Base-by-base conservation (phyloP, 2,888 invertebrate species). In the Caradrina clavipalpis region DNA sequence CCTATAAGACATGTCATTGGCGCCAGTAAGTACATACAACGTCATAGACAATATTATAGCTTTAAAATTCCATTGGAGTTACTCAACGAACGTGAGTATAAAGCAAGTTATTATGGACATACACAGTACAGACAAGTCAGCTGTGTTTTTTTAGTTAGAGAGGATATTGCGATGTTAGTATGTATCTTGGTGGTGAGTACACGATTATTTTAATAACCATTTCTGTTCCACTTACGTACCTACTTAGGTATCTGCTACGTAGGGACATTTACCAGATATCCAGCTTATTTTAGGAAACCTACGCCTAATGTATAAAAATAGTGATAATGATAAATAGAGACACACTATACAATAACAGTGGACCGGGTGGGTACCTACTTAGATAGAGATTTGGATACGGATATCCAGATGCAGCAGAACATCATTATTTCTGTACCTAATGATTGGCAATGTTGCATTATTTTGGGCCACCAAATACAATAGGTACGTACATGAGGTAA, bases 21-120 rank as follows among this genome's bases (percentile, higher is more conserved):
- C 90, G 90, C 90, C 90, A 88, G 76, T 73, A 72, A 80, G 82
- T 76, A 81, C 81, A 77, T 84, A 73, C 82, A 83, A 79, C 84
- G 80, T 81, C 80, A 83, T 84, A 88, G 84, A 87, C 82, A 82
- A 84, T 84, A 85, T 83, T 83, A 77, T 78, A 80, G 80, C 79
- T 81, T 82, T 82, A 68, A 81, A 86, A 91, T 90, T 90, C 89
- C 85, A 79, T 62, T 64, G 67, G 78, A 78, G 83, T 90, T 89
- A 90, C 87, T 90, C 90, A 89, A 84, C 74, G 81, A 74, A 79
- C 83, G 85, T 85, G 84, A 85, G 86, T 86, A 88, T 87, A 87
- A 86, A 83, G 88, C 87, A 87, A 89, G 87, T 86, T 85, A 82
- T 84, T 85, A 77, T 76, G 73, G 79, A 78, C 75, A 77, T 2